A percentile compares a stretch with the other conserved stretches of the same genome.
Conservation (phyloP, 2,888 invertebrate genomes). For the Anorthoa munda region DNA sequence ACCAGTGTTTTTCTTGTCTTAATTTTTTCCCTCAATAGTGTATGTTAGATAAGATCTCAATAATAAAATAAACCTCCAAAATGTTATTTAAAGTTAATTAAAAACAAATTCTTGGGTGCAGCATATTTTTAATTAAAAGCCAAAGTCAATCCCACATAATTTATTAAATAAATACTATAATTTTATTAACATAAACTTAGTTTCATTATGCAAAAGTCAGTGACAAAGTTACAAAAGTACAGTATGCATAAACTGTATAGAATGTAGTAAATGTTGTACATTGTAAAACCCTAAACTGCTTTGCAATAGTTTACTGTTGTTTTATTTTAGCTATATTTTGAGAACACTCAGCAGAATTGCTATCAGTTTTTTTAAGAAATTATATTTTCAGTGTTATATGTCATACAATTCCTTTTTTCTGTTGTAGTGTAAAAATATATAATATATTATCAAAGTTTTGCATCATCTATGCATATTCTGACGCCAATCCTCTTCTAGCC, state of each 20-base stretch:
- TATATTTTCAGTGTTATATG: not conserved
- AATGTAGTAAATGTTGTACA: not conserved
- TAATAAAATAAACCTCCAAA: not conserved
- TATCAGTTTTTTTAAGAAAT: not conserved
- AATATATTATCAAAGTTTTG: no score
- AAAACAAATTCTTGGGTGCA: no score
- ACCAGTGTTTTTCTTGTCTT: slow-evolving; percentile 25
- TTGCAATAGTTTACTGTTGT: not conserved
- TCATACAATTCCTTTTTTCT: not conserved
- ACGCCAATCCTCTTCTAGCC: not conserved
- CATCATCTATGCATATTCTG: not conserved
- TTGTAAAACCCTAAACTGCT: not conserved
- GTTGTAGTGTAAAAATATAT: no score
- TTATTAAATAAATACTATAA: slow-evolving; percentile 58
- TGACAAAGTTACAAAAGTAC: slow-evolving; percentile 52
- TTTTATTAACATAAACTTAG: slow-evolving; percentile 36
- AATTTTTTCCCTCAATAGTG: not conserved
- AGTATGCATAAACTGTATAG: not conserved
- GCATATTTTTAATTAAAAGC: not conserved
- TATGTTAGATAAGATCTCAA: not conserved
- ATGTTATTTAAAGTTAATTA: not conserved
- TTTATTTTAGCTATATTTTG: not conserved
- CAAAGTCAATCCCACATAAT: slow-evolving; percentile 19
- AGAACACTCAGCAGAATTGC: not conserved
- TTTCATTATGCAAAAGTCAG: slow-evolving; percentile 37